Conservation (phyloP, 2,113 vertebrate genomes). For the Pyrgilauda ruficollis region DNA sequence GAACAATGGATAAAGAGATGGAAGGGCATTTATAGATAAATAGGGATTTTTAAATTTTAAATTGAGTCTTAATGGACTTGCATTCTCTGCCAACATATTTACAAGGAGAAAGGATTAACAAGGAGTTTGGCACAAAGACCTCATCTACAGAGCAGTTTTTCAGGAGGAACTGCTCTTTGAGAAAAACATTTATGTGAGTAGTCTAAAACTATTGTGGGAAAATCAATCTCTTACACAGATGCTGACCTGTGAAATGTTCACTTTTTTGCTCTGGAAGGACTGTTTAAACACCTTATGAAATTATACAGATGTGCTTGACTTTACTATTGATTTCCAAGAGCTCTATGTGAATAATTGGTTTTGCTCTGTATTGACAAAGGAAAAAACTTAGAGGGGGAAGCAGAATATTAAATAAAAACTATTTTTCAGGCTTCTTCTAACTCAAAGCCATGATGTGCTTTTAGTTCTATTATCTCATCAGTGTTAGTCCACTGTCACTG, state of each 20-base stretch:
- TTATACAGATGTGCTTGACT: background rate
- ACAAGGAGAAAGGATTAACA: background rate
- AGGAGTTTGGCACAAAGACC: background rate
- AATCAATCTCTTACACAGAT: background rate
- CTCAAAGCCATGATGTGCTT: background rate
- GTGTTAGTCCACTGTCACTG: background rate
- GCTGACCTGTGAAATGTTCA: background rate
- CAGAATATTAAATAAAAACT: background rate
- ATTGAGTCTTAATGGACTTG: background rate
- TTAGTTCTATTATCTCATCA: background rate
- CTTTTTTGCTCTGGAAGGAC: background rate
- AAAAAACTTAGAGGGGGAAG: background rate
- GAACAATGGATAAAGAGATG: background rate
- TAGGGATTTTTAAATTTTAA: constrained; percentile 8
- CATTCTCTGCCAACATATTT: background rate
- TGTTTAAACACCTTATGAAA: background rate
- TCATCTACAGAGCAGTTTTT: background rate
- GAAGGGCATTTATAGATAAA: background rate
- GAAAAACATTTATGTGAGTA: background rate
- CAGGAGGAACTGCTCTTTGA: background rate
- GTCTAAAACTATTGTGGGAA: background rate
- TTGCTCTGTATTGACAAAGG: background rate
- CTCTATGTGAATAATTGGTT: background rate
- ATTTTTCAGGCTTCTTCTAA: background rate
- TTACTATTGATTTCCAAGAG: background rate